Percentiles rank a stretch among this genome's conserved stretches.
Evolutionary conservation across 2,797 vertebrate species (phyloP).

Genomic region (Merluccius polli): DNA sequence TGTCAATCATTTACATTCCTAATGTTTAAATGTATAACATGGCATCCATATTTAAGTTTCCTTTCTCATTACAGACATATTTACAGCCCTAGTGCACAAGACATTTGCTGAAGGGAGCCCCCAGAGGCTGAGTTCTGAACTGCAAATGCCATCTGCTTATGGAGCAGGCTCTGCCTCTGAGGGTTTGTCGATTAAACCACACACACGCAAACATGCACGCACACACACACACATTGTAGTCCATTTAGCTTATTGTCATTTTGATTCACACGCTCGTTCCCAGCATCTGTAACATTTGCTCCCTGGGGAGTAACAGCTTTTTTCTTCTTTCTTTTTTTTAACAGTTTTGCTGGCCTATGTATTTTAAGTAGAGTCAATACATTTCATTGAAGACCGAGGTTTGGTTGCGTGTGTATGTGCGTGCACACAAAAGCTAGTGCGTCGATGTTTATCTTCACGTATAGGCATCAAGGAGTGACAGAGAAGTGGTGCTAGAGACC

Average conservation of each 20-base stretch:
- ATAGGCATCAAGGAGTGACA: too few species aligned
- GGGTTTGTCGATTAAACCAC: neutral
- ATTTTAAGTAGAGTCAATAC: neutral
- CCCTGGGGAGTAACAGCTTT: neutral
- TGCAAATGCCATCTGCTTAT: constrained; percentile 46
- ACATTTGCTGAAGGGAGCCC: constrained; percentile 15
- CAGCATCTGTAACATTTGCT: neutral
- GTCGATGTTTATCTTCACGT: neutral
- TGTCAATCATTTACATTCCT: too few species aligned
- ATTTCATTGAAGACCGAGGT: neutral
- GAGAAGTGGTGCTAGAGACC: neutral
- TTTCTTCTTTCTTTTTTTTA: neutral
- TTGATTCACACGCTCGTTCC: neutral
- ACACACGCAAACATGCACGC: too few species aligned
- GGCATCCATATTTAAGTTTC: neutral
- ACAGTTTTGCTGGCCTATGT: neutral
- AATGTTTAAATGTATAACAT: too few species aligned
- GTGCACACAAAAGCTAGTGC: neutral
- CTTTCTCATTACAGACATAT: neutral
- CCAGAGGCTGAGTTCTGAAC: constrained; percentile 33
- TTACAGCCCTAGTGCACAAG: neutral
- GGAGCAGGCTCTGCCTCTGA: constrained; percentile 28
- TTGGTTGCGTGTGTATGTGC: neutral
- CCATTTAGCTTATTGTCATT: constrained; percentile 2
- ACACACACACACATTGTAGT: neutral